Base-by-base conservation (phyloP, 2,113 vertebrate genomes). In the Tursiops truncatus region DNA sequence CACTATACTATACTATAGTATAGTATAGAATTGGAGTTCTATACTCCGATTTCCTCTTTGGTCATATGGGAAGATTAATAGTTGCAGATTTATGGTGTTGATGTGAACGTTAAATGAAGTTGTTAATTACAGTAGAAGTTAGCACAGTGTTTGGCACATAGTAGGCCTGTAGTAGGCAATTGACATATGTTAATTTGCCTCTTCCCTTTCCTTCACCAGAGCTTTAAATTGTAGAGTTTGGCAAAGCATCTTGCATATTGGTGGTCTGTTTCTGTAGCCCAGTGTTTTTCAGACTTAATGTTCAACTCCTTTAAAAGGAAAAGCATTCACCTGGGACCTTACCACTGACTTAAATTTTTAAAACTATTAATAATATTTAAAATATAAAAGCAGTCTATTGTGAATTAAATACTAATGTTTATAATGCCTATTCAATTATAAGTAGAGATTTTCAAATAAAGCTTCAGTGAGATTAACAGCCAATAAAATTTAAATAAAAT, bases 361-460 rank as follows among this genome's bases (percentile, higher is more conserved):
- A 53, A 56, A 56, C 53, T 36, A 2, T 2, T 36, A 94, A 53
- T 88, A 56, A 81, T 85, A 76, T 95, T 95, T 87, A 68, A 67
- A 91, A 70, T 83, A 47, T 77, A 79, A 87, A 36, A 85, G 1
- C 0, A 33, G 44, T 87, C 62, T 2, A 31, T 74, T 77, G 71
- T 82, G 17, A 84, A 83, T 96, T 87, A 83, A 33, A 26, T 41
- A 70, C 38, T 41, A 92, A 95, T 89, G 21, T 41, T 96, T 94
- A 47, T 74, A 79, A 65, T 53, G 14, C 0, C 17, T 87, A 33
- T 28, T 89, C n/a, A 85, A 8, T 94, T 73, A 38, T 38, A 93
- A 96, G 62, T 28, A 87, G 15, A 81, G 28, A 60, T 76, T 74
- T 94, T 71, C 36, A 58, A 86, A 47, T 76, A 71, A 79, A 68